These are phyloP conservation scores for Aromia moschata DNA, from an alignment of 2,888 invertebrate genomes.

Conservation along the genomic window DNA sequence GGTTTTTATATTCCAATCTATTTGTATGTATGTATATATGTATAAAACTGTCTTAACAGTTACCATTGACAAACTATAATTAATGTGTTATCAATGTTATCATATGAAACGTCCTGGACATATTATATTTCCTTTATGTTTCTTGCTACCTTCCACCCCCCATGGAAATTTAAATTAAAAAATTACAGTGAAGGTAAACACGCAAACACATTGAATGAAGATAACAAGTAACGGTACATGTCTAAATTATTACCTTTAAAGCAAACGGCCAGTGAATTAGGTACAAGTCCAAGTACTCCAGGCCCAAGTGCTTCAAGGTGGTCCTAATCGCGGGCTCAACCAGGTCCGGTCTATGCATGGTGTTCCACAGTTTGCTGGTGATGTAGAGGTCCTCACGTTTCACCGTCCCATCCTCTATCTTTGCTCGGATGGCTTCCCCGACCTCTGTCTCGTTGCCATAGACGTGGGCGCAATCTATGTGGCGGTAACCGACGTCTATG, in stretches of 20 bases:
- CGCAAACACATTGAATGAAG: too few relatives aligned
- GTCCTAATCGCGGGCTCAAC: conserved; percentile 57
- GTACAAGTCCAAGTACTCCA: conserved; percentile 67
- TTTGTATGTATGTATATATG: too few relatives aligned
- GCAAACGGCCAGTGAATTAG: conserved; percentile 66
- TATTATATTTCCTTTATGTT: too few relatives aligned
- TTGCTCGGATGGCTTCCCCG: conserved; percentile 60
- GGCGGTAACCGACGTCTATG: conserved; percentile 79
- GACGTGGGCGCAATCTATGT: conserved; percentile 77
- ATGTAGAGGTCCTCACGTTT: conserved; percentile 78
- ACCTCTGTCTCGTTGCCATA: conserved; percentile 79
- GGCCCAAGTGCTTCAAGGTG: conserved; percentile 64
- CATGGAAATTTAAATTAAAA: too few relatives aligned
- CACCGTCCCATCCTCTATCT: conserved; percentile 58
- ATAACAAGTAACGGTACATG: too few relatives aligned
- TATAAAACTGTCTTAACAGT: too few relatives aligned
- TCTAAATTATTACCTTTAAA: conserved; percentile 48
- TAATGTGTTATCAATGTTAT: too few relatives aligned
- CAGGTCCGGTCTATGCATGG: conserved; percentile 78
- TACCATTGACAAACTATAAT: too few relatives aligned
- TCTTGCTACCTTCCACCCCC: too few relatives aligned
- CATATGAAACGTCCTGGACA: too few relatives aligned
- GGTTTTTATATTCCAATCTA: too few relatives aligned
- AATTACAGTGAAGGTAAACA: too few relatives aligned
- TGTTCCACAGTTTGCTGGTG: conserved; percentile 87